phyloP scores from a whole-genome alignment of 2,888 invertebrate species.

The Taphrorychus bicolor region DNA sequence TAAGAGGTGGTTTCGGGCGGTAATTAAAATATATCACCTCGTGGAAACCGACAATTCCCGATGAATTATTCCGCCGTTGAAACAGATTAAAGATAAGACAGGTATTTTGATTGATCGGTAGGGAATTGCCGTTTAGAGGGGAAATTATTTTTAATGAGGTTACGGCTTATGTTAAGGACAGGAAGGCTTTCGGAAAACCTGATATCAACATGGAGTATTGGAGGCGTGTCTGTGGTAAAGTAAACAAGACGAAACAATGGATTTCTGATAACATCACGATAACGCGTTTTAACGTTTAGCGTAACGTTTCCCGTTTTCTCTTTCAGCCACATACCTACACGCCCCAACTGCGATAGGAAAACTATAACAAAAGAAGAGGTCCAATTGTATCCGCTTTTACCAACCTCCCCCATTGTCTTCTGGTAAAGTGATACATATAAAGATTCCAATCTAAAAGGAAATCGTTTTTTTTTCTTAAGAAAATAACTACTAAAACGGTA shows the following conservation, averaged over 20 bases:
- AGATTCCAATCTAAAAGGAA: slow-evolving; percentile 20
- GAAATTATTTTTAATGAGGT: slow-evolving; percentile 25
- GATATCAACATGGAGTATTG: neutral
- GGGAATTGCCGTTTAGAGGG: slow-evolving; percentile 23
- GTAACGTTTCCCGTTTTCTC: neutral
- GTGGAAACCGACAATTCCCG: slow-evolving; percentile 6
- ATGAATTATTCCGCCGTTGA: slow-evolving; percentile 31
- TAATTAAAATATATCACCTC: slow-evolving; percentile 37
- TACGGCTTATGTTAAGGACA: neutral
- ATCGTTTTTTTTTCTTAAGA: slow-evolving; percentile 27
- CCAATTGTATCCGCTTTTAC: neutral
- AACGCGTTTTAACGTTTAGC: too few species aligned
- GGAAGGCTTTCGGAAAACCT: neutral
- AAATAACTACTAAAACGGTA: slow-evolving; percentile 20
- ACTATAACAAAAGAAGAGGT: neutral
- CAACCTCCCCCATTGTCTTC: neutral
- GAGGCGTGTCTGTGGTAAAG: neutral
- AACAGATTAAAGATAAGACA: slow-evolving; percentile 29
- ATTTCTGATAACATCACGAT: neutral
- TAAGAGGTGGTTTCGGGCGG: slow-evolving; percentile 25
- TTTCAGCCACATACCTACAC: neutral
- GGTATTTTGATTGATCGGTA: slow-evolving; percentile 28
- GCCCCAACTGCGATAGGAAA: neutral
- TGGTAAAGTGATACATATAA: neutral
- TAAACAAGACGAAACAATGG: neutral